Evolutionary conservation across 2,113 vertebrate species (phyloP).

Genomic region (Sus scrofa): T2T-Sscrofa CM000818.6:118429501-118430000

Average conservation of each 20-base stretch:
- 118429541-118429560: conserved; percentile 14
- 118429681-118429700: not conserved
- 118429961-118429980: not conserved
- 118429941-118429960: not conserved
- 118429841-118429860: not conserved
- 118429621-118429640: not conserved
- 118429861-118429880: not conserved
- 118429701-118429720: not conserved
- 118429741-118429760: fast-evolving
- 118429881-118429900: not conserved
- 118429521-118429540: not conserved
- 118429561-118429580: not conserved
- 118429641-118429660: not conserved
- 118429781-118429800: not conserved
- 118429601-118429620: not conserved
- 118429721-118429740: not conserved
- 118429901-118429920: not conserved
- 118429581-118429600: not conserved
- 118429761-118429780: not conserved
- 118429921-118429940: not conserved
- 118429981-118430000: not conserved
- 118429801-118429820: not conserved
- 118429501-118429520: not conserved
- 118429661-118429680: not conserved
- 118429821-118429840: not conserved